These are phyloP conservation scores for human DNA, from an alignment of 2,113 vertebrate species.

Conservation along the genomic window DNA sequence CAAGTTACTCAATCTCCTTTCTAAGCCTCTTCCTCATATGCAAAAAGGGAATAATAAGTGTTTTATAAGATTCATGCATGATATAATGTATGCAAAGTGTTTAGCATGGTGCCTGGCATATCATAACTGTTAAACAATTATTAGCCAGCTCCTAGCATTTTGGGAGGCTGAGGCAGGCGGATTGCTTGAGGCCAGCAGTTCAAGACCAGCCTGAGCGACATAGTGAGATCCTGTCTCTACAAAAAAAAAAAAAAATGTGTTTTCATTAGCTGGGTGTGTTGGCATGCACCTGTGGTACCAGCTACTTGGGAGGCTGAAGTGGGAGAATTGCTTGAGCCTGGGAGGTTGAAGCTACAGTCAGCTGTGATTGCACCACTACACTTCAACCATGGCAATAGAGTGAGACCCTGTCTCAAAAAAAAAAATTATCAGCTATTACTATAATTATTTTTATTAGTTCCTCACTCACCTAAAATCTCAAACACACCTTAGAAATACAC, in stretches of 20 bases:
- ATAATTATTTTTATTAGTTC: not conserved
- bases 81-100: not conserved
- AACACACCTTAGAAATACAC: constrained; percentile 17
- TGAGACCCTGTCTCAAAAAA: not conserved
- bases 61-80: not conserved
- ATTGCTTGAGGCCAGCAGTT: too few species aligned
- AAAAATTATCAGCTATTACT: not conserved
- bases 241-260: too few species aligned
- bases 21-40: not conserved
- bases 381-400: too few species aligned
- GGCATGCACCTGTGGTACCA: too few species aligned
- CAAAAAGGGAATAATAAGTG: not conserved
- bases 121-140: not conserved
- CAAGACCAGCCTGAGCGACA: too few species aligned
- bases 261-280: too few species aligned
- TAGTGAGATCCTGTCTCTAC: too few species aligned
- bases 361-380: too few species aligned
- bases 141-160: not conserved
- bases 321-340: too few species aligned
- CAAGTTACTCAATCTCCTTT: not conserved
- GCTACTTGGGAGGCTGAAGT: too few species aligned
- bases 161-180: too few species aligned
- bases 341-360: too few species aligned
- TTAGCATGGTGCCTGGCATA: not conserved
- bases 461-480: constrained; percentile 25